Evolutionary conservation across 2,797 vertebrate species (phyloP), one percentile per base, ranked within the genome.

Genomic region (Alosa sapidissima): DNA sequence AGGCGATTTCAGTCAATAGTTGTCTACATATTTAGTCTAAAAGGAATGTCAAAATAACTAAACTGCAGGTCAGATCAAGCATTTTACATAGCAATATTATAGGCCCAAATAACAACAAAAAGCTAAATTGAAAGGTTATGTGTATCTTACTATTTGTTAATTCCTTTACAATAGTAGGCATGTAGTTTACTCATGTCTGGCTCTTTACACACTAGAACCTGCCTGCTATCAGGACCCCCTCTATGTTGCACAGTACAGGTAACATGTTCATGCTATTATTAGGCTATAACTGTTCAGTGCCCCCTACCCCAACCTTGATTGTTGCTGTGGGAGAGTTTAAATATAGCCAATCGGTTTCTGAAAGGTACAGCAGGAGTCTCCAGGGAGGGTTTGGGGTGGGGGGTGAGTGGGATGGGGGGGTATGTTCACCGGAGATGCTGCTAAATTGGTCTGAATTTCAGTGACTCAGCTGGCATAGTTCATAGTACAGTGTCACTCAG

Each of bases 361-460:
- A 24, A 86, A 62, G 19, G 78, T 86, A 49, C 81, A 49, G 87
- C 13, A 82, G 54, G 47, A 36, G 81, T 54, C 7, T 9, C 65
- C 82, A 28, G 52, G 81, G 85, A 84, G 82, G 82, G 58, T 81
- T 28, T n/a, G 28, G 47, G 19, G 48, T 28, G 45, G 75, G 55
- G 49, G n/a, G 49, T 28, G 84, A 41, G 60, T 55, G 49, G 72
- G 75, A 85, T 58, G 45, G 83, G 81, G 84, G 88, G 83, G 81
- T 24, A 52, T 81, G 93, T 94, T 90, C 93, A 94, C 93, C 91
- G 93, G 93, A 95, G 93, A 95, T 93, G 93, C 94, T 95, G 94
- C 94, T 96, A 95, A 95, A 94, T 95, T 91, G 91, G 94, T 94
- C 94, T 92, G 92, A 93, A 94, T 95, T 95, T 95, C 92, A 94